Evolutionary conservation across 2,888 invertebrate genomes (phyloP).

Genomic region (Drosophila merina): DNA sequence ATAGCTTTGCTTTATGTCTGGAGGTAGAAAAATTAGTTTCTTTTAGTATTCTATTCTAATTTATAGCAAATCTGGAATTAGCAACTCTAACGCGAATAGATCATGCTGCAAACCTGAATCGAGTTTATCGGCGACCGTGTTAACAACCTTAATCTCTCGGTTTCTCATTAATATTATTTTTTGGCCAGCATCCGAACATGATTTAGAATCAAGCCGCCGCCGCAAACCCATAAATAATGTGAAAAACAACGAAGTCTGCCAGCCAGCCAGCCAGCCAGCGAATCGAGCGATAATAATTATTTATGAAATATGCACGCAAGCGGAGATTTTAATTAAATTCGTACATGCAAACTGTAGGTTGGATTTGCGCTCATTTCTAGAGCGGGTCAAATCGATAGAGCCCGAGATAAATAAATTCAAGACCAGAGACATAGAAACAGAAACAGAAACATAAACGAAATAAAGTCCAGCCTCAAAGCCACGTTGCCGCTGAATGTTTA

Average conservation of each 20-base stretch:
- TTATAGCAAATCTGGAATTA: neutral
- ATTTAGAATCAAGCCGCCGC: slow-evolving; percentile 53
- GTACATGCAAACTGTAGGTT: slow-evolving; percentile 64
- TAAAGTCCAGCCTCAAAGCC: slow-evolving; percentile 55
- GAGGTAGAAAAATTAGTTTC: neutral
- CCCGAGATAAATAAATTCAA: slow-evolving; percentile 55
- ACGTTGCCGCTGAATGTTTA: slow-evolving; percentile 58
- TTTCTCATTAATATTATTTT: slow-evolving; percentile 47
- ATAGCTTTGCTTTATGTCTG: neutral
- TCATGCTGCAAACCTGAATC: slow-evolving; percentile 29
- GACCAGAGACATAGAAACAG: slow-evolving; percentile 37
- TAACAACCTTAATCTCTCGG: slow-evolving; percentile 47
- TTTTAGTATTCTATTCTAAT: neutral
- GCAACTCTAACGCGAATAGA: slow-evolving; percentile 19
- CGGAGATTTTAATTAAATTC: slow-evolving; percentile 75
- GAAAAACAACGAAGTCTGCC: slow-evolving; percentile 52
- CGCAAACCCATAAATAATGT: slow-evolving; percentile 69
- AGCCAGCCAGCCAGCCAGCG: slow-evolving; percentile 32
- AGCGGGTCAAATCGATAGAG: slow-evolving; percentile 72
- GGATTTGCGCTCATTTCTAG: slow-evolving; percentile 37
- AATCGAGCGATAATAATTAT: slow-evolving; percentile 67
- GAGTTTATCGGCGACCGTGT: slow-evolving; percentile 41
- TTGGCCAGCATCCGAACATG: slow-evolving; percentile 57
- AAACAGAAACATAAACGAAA: slow-evolving; percentile 5
- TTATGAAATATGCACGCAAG: slow-evolving; percentile 77